A percentile compares a stretch with the other conserved stretches of the same genome.
Evolutionary conservation across 2,888 invertebrate genomes (phyloP).

Genomic region (Metopia argyrocephala): DNA sequence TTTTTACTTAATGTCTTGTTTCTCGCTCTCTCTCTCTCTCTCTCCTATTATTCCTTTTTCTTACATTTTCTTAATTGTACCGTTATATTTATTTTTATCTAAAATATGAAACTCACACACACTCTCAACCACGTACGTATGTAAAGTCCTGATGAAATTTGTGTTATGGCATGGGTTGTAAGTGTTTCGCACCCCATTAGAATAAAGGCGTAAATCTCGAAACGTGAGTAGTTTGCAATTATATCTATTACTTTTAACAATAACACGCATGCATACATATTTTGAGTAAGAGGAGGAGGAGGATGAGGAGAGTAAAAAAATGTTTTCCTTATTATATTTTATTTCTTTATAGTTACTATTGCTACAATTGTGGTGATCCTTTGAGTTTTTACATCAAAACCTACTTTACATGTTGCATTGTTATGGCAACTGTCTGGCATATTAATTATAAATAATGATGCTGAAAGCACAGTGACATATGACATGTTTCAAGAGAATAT

Average conservation of each 20-base stretch:
- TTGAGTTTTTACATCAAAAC: constrained; percentile 24
- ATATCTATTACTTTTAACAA: constrained; percentile 2
- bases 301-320: too few relatives aligned
- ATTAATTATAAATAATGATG: constrained; percentile 14
- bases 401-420: constrained; percentile 43
- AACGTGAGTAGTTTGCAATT: constrained; percentile 55
- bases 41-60: constrained; percentile 19
- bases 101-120: not conserved
- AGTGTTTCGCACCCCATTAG: constrained; percentile 45
- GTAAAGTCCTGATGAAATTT: not conserved
- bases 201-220: constrained; percentile 52
- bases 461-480: not conserved
- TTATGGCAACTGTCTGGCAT: constrained; percentile 21
- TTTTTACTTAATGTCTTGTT: constrained; percentile 75
- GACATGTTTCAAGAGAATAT: not conserved
- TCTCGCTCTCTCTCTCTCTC: not conserved
- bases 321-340: not conserved
- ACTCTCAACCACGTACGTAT: not conserved
- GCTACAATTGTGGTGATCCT: not conserved
- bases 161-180: not conserved
- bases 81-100: not conserved
- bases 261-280: not conserved
- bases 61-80: not conserved
- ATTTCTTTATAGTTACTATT: not conserved
- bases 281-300: constrained; percentile 3